Evolutionary conservation across 2,888 invertebrate species (phyloP).

Genomic region (Catonia carolina): DNA sequence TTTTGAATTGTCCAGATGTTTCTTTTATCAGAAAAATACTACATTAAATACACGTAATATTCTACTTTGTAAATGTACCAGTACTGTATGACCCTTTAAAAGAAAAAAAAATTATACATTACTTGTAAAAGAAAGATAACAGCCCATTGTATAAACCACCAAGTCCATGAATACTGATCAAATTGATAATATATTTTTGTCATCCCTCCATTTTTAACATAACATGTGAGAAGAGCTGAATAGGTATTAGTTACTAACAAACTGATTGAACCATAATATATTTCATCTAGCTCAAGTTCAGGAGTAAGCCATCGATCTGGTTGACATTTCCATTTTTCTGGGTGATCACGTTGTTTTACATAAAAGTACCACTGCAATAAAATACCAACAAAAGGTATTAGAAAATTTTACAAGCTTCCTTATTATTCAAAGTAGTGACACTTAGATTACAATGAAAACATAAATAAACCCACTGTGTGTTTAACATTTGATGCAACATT

Average conservation of each 20-base stretch:
- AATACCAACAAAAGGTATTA: too few relatives aligned
- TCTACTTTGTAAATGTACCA: too few relatives aligned
- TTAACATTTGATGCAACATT: too few relatives aligned
- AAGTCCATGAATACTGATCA: constrained; percentile 56
- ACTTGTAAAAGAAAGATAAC: constrained; percentile 57
- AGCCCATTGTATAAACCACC: constrained; percentile 59
- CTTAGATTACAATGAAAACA: too few relatives aligned
- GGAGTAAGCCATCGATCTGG: constrained; percentile 60
- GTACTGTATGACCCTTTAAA: too few relatives aligned
- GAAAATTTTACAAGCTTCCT: too few relatives aligned
- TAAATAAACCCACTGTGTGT: too few relatives aligned
- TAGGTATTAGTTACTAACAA: constrained; percentile 50
- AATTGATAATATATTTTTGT: constrained; percentile 57
- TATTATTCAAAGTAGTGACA: too few relatives aligned
- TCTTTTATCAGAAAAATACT: too few relatives aligned
- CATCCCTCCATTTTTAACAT: constrained; percentile 60
- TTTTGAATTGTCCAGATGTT: too few relatives aligned
- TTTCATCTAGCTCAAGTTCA: constrained; percentile 61
- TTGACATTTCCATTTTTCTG: constrained; percentile 68
- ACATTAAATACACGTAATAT: too few relatives aligned
- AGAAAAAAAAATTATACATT: constrained; percentile 33
- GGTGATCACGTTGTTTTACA: constrained; percentile 51
- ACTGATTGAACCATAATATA: constrained; percentile 54
- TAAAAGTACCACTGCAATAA: constrained; percentile 71
- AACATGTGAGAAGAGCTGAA: constrained; percentile 57